Conservation (phyloP, 2,888 invertebrate species). For the Agrotis ipsilon region DNA sequence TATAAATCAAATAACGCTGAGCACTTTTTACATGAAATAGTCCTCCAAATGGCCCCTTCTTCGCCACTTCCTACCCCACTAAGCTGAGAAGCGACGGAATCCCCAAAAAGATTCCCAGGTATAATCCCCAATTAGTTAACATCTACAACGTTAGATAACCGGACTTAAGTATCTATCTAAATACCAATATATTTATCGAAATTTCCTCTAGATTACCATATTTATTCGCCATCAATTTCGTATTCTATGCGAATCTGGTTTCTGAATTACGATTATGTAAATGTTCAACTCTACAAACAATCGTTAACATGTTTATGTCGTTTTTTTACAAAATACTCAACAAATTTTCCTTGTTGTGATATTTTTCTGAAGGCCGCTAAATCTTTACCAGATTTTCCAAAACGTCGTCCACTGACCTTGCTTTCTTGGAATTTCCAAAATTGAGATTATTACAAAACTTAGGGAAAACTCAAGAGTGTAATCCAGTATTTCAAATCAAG, state of each 20-base stretch:
- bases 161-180: background rate
- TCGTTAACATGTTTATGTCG: conserved; percentile 3
- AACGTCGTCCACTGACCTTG: background rate
- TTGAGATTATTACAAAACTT: no score
- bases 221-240: conserved; percentile 15
- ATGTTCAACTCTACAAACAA: conserved; percentile 33
- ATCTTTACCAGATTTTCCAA: background rate
- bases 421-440: background rate
- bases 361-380: background rate
- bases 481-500: background rate
- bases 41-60: background rate
- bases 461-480: no score
- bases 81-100: background rate
- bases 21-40: background rate
- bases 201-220: conserved; percentile 38
- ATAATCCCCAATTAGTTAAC: background rate
- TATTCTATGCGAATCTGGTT: conserved; percentile 25
- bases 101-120: background rate
- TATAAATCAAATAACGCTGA: background rate
- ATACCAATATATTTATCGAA: conserved; percentile 16
- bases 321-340: conserved; percentile 8
- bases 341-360: background rate
- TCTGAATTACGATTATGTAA: conserved; percentile 19
- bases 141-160: background rate
- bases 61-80: background rate